phyloP scores from a whole-genome alignment of 2,113 vertebrate species.

The Cacatua alba region DNA sequence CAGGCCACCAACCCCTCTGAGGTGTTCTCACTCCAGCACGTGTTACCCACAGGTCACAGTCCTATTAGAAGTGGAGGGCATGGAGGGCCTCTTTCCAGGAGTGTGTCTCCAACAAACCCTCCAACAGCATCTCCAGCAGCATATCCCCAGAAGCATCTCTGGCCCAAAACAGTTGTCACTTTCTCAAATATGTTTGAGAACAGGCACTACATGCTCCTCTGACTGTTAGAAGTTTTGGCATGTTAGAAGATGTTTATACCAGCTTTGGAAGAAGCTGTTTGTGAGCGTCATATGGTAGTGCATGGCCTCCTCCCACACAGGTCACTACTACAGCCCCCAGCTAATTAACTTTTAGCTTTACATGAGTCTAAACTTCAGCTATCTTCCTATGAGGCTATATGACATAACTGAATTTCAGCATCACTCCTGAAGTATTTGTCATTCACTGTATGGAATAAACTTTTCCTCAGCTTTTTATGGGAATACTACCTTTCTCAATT shows the following conservation, averaged over 20 bases:
- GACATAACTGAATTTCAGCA: not conserved
- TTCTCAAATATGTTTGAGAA: not conserved
- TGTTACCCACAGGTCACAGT: not conserved
- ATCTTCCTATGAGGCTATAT: not conserved
- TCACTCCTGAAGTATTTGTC: not conserved
- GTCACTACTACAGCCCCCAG: not conserved
- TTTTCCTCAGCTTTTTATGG: not conserved
- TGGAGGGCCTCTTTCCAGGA: not conserved
- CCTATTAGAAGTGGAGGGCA: not conserved
- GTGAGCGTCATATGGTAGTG: not conserved
- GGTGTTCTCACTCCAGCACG: not conserved
- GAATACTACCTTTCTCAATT: not conserved
- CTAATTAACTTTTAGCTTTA: not conserved
- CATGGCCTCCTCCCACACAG: not conserved
- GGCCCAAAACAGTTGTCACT: not conserved
- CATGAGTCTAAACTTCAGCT: not conserved
- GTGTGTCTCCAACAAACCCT: not conserved
- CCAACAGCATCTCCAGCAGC: not conserved
- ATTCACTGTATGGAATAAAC: not conserved
- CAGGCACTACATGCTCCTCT: not conserved
- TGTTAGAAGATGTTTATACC: too few species aligned
- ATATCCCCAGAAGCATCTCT: rapidly evolving
- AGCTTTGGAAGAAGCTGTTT: not conserved
- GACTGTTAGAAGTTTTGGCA: not conserved
- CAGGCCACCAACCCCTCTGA: not conserved